Evolutionary conservation across 2,888 invertebrate genomes (phyloP).

Genomic region (Hecatera dysodea): DNA sequence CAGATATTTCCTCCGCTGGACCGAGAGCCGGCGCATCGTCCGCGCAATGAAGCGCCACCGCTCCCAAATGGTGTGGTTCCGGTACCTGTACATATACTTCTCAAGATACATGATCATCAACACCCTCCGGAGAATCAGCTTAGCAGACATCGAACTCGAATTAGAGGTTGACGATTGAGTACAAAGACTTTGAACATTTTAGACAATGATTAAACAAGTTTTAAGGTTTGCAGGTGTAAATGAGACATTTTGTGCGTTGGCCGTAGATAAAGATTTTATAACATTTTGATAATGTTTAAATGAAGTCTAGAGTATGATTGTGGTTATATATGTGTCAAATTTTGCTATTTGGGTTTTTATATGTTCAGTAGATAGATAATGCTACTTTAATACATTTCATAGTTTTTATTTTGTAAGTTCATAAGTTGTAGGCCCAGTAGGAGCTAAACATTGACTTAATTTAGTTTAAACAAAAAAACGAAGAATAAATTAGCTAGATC

Average conservation of each 20-base stretch:
- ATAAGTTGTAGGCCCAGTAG: not conserved
- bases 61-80: slow-evolving; percentile 99
- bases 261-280: slow-evolving; percentile 34
- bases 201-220: slow-evolving; percentile 10
- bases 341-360: slow-evolving; percentile 7
- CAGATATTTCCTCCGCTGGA: slow-evolving; percentile 93
- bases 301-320: slow-evolving; percentile 13
- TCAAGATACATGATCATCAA: slow-evolving; percentile 98
- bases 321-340: slow-evolving; percentile 5
- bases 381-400: slow-evolving; percentile 4
- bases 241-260: not conserved
- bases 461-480: not conserved
- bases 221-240: slow-evolving; percentile 20
- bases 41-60: slow-evolving; percentile 96
- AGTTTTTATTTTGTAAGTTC: not conserved
- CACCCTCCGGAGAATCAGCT: slow-evolving; percentile 94
- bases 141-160: slow-evolving; percentile 94
- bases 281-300: slow-evolving; percentile 46
- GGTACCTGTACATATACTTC: slow-evolving; percentile 96
- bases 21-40: slow-evolving; percentile 91
- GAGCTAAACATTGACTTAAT: slow-evolving; percentile 4
- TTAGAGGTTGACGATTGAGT: slow-evolving; percentile 92
- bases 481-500: not conserved
- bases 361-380: slow-evolving; percentile 4
- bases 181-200: slow-evolving; percentile 35